A percentile compares a stretch with the other conserved stretches of the same genome.
Evolutionary conservation across 2,888 invertebrate species (phyloP).

Genomic region (Diarsia mendica): DNA sequence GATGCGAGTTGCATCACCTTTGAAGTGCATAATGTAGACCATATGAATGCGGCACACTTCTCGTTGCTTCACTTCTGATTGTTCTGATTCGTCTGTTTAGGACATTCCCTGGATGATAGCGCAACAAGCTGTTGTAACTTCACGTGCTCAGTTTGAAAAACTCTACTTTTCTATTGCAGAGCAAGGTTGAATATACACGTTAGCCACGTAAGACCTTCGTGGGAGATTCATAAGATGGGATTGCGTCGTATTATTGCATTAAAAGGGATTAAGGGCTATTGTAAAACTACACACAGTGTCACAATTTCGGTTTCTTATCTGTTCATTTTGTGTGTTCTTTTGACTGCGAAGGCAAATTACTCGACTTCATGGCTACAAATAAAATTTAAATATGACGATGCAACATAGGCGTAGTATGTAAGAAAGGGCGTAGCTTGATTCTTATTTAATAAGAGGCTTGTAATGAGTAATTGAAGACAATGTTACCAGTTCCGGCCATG

Average conservation of each 20-base stretch:
- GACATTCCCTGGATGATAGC: conserved; percentile 67
- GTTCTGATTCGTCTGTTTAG: conserved; percentile 65
- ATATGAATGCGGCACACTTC: conserved; percentile 69
- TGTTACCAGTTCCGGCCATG: too few species aligned
- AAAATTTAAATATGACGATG: neutral
- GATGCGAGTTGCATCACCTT: conserved; percentile 25
- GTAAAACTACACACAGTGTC: neutral
- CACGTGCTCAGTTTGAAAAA: conserved; percentile 67
- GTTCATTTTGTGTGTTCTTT: conserved; percentile 3
- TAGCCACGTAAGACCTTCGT: conserved; percentile 28
- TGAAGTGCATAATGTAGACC: conserved; percentile 61
- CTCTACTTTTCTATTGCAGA: conserved; percentile 58
- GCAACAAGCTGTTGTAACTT: conserved; percentile 63
- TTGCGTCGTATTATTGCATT: conserved; percentile 24
- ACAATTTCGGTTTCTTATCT: neutral
- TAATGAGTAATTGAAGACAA: too few species aligned
- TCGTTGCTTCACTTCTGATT: conserved; percentile 70
- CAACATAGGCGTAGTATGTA: neutral
- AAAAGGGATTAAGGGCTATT: conserved; percentile 10
- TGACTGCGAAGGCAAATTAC: neutral
- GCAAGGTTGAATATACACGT: conserved; percentile 56
- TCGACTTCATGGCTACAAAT: neutral
- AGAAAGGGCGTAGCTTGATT: too few species aligned
- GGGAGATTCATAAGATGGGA: conserved; percentile 32
- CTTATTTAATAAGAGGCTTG: too few species aligned